Evolutionary conservation across 2,888 invertebrate species (phyloP).

Genomic region (Ennomos erosarius): DNA sequence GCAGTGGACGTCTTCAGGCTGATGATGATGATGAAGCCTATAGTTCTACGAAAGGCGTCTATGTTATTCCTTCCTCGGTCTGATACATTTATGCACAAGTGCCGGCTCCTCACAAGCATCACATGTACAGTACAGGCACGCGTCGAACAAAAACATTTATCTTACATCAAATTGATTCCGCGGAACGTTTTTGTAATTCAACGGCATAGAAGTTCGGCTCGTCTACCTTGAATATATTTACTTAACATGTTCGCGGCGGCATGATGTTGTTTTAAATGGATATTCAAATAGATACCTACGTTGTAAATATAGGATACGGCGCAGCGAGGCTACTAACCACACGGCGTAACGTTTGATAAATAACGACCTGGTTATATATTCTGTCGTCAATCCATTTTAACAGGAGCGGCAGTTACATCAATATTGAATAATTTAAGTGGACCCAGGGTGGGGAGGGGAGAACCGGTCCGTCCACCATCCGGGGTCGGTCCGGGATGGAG

Average conservation of each 20-base stretch:
- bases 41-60: too few relatives aligned
- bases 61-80: too few relatives aligned
- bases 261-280: background rate
- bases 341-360: conserved; percentile 16
- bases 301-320: background rate
- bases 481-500: conserved; percentile 45
- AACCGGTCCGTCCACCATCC: background rate
- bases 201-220: background rate
- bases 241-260: too few relatives aligned
- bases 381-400: conserved; percentile 45
- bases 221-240: background rate
- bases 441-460: background rate
- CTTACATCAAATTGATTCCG: conserved; percentile 8
- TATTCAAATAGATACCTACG: background rate
- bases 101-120: background rate
- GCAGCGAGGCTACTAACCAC: background rate
- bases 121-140: background rate
- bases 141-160: conserved; percentile 8
- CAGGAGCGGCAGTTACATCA: conserved; percentile 51
- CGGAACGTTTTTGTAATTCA: conserved; percentile 6
- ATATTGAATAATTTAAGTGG: conserved; percentile 56
- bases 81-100: background rate
- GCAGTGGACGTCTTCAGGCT: too few relatives aligned
- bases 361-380: conserved; percentile 35
- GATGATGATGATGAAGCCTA: too few relatives aligned